Percentiles rank a stretch among this genome's conserved stretches.
Evolutionary conservation across 2,888 invertebrate genomes (phyloP).

Genomic region (Caenorhabditis panamensis): DNA sequence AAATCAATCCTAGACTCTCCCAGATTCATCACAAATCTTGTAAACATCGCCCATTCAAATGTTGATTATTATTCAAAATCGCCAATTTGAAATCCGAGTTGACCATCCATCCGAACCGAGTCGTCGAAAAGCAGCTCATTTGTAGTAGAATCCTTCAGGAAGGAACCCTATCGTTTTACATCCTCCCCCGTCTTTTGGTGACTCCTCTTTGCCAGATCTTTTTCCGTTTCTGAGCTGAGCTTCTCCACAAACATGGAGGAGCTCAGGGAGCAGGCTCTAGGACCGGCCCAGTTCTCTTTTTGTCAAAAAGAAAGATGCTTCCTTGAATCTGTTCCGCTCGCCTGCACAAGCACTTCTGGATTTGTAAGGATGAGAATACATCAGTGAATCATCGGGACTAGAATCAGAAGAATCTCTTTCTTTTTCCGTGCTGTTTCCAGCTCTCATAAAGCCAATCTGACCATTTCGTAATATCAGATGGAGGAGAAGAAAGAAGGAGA

Average conservation of each 20-base stretch:
- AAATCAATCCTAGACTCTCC: no score
- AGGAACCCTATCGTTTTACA: slow-evolving; percentile 57
- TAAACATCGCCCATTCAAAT: slow-evolving; percentile 11
- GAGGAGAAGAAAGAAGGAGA: no score
- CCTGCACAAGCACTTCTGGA: slow-evolving; percentile 28
- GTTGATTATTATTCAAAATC: slow-evolving; percentile 29
- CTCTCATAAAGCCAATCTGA: not conserved
- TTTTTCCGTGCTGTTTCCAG: no score
- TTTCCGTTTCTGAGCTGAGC: slow-evolving; percentile 21
- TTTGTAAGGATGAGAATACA: slow-evolving; percentile 5
- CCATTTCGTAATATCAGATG: slow-evolving; percentile 10
- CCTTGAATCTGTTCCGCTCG: slow-evolving; percentile 37
- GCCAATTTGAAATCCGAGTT: slow-evolving; percentile 42
- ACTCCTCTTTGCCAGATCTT: slow-evolving; percentile 26
- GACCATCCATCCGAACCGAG: slow-evolving; percentile 1
- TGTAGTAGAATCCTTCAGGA: slow-evolving; percentile 45
- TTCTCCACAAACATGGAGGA: slow-evolving; percentile 21
- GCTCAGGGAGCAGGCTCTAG: no score
- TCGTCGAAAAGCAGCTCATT: slow-evolving; percentile 51
- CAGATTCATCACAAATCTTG: no score
- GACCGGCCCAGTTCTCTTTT: slow-evolving; percentile 12
- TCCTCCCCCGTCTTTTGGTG: slow-evolving; percentile 59
- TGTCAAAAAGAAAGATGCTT: not conserved
- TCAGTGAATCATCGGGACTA: slow-evolving; percentile 10
- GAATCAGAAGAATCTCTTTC: not conserved